phyloP scores from a whole-genome alignment of 2,888 invertebrate species.

The Alloscopus bannaensis region DNA sequence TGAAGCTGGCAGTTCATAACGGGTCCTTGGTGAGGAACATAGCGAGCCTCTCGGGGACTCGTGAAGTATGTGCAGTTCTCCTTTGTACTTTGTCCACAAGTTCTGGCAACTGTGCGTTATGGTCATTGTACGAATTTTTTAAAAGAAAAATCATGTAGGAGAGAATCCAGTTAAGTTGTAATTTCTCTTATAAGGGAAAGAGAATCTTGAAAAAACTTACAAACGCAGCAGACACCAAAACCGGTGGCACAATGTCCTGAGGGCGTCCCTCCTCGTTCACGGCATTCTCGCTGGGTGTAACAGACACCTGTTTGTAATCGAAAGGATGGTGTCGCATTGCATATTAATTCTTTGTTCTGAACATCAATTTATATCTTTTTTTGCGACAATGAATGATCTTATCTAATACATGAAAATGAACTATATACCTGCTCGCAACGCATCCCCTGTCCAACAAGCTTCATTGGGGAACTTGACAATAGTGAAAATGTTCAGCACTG shows the following conservation, averaged over 20 bases:
- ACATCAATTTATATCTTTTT: too few relatives aligned
- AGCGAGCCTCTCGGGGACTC: slow-evolving; percentile 71
- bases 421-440: slow-evolving; percentile 69
- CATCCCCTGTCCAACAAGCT: slow-evolving; percentile 73
- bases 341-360: too few relatives aligned
- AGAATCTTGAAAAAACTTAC: slow-evolving; percentile 54
- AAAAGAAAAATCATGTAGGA: too few relatives aligned
- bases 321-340: too few relatives aligned
- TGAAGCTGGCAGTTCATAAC: slow-evolving; percentile 73
- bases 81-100: slow-evolving; percentile 72
- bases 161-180: too few relatives aligned
- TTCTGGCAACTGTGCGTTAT: slow-evolving; percentile 66
- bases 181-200: too few relatives aligned
- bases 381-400: too few relatives aligned
- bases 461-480: slow-evolving; percentile 73
- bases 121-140: too few relatives aligned
- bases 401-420: too few relatives aligned
- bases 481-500: slow-evolving; percentile 73
- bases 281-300: slow-evolving; percentile 72
- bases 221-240: slow-evolving; percentile 73
- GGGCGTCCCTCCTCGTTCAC: slow-evolving; percentile 73
- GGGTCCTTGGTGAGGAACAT: slow-evolving; percentile 70
- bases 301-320: slow-evolving; percentile 66
- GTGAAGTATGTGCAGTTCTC: slow-evolving; percentile 73
- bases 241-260: slow-evolving; percentile 73